Base-by-base conservation (phyloP, 1,140 invertebrate species). In the Philopotamus ludificatus region DNA sequence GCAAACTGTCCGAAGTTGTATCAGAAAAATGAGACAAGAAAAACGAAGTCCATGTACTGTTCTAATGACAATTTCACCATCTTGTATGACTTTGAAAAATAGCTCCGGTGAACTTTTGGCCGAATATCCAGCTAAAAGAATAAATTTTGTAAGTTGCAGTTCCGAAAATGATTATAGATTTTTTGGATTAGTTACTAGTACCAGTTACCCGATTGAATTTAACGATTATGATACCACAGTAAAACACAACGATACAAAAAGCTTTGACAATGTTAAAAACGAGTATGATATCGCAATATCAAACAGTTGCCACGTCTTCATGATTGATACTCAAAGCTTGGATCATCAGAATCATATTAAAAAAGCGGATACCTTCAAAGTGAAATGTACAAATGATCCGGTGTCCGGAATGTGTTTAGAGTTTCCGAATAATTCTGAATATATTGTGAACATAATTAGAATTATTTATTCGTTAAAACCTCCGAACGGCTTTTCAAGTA, bases 271-370 rank as follows among this genome's bases (percentile, higher is more conserved):
- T 22, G 72, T 72, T 21, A 75, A 77, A 65, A 72, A 74, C 20
- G 65, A 61, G 16, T 75, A 78, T 20, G 81, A 82, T 41, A 78
- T 84, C 12, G 72, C 73, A 63, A 83, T 89, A 0, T 93, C 92
- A 10, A 93, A 92, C 73, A 95, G 94, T 39, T 97, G 95, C 74
- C 95, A 98, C 77, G 93, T 97, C 0, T 98, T 98, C 76, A 93
- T 92, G 66, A 90, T 96, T 12, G 93, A 97, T 73, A 87, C 91
- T 0, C 89, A 93, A 73, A 78, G 94, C 41, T 85, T 87, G 0
- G 91, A 95, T 75, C 90, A 96, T 75, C 82, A 83, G 34, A 85
- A 88, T 26, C 95, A 97, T 80, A 76, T 83, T 21, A 77, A 81
- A n/a, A 84, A 88, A 75, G 92, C 92, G 1, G 84, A 86, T 66